A percentile compares a stretch with the other conserved stretches of the same genome.
Conservation (phyloP, 2,888 invertebrate genomes). For the Nemoura dubitans region DNA sequence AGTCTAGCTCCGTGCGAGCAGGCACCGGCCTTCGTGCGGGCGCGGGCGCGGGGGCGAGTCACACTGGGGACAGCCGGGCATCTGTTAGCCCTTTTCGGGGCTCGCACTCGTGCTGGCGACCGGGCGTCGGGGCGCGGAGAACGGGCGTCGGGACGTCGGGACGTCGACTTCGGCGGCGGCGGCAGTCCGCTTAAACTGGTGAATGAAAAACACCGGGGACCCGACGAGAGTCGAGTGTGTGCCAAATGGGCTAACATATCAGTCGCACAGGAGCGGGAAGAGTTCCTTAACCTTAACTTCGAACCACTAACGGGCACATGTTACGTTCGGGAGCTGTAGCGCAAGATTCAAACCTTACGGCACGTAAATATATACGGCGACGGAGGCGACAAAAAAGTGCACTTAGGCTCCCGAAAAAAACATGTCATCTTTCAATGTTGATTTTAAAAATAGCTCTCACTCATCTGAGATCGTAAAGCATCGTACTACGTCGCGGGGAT, state of each 20-base stretch:
- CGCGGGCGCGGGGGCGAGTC: not conserved
- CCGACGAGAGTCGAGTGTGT: not conserved
- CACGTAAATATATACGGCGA: not conserved
- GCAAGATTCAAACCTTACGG: not conserved
- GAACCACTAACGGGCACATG: not conserved
- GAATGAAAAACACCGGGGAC: slow-evolving; percentile 5
- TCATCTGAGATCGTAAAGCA: not conserved
- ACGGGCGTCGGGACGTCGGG: not conserved
- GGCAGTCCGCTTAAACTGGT: not conserved
- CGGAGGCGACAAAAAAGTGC: not conserved
- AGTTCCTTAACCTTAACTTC: slow-evolving; percentile 12
- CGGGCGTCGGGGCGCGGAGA: not conserved
- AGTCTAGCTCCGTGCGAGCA: not conserved
- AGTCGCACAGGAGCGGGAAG: not conserved
- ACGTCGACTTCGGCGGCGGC: not conserved
- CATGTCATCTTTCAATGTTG: not conserved
- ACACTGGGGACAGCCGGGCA: not conserved
- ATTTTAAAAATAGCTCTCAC: not conserved
- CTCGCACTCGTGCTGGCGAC: not conserved
- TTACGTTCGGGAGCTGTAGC: not conserved
- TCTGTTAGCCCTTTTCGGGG: not conserved
- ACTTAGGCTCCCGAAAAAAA: not conserved
- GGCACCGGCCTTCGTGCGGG: not conserved
- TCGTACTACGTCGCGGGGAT: not conserved
- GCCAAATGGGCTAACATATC: not conserved